A percentile compares a stretch with the other conserved stretches of the same genome.
phyloP scores from a whole-genome alignment of 2,113 vertebrate genomes.

The Heterotis niloticus region DNA sequence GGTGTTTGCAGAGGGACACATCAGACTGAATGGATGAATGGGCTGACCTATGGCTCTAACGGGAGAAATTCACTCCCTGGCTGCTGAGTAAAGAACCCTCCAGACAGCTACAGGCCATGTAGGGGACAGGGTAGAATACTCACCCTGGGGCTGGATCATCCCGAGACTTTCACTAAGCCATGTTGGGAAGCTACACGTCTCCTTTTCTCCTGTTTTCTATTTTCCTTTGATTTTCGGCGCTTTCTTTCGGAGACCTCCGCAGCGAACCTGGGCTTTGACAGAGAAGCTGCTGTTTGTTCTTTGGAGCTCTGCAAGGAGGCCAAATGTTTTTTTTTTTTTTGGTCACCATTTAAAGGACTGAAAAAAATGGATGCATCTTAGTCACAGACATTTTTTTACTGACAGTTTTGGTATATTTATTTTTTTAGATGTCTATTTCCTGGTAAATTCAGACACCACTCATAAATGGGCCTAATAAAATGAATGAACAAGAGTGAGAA shows the following conservation, averaged over 20 bases:
- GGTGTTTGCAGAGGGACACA: not conserved
- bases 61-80: too few relatives aligned
- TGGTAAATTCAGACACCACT: conserved; percentile 49
- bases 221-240: not conserved
- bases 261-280: not conserved
- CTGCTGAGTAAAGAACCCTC: not conserved
- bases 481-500: conserved; percentile 63
- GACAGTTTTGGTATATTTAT: conserved; percentile 77
- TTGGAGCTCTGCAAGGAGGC: not conserved
- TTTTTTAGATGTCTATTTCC: conserved; percentile 84
- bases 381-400: conserved; percentile 39
- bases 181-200: not conserved
- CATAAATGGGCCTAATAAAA: conserved; percentile 71
- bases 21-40: not conserved
- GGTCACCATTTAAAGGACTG: not conserved
- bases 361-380: not conserved
- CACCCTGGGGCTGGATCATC: not conserved
- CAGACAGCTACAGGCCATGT: not conserved
- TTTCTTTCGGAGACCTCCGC: not conserved
- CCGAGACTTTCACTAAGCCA: not conserved
- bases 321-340: not conserved
- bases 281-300: too few relatives aligned
- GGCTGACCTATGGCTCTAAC: not conserved
- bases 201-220: not conserved
- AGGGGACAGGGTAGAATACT: not conserved